phyloP scores from a whole-genome alignment of 1,140 invertebrate genomes.

The Drosophila jambulina region DNA sequence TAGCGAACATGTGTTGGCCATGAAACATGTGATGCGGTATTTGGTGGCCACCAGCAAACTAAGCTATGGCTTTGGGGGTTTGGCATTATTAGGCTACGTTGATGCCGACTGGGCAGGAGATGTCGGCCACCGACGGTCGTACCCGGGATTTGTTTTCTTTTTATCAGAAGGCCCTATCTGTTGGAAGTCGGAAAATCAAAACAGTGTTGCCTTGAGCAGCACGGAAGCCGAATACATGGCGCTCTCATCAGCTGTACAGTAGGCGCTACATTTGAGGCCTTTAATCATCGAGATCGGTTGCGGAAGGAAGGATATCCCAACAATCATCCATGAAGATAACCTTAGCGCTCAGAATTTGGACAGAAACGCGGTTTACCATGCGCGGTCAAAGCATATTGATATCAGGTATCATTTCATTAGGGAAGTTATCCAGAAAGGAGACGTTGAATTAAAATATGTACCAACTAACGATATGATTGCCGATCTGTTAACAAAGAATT shows the following conservation, averaged over 20 bases:
- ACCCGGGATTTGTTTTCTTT: constrained; percentile 40
- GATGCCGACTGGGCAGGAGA: no score
- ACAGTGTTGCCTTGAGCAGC: constrained; percentile 63
- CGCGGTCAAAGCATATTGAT: background rate
- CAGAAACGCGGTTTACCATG: background rate
- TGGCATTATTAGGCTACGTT: no score
- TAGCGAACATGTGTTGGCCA: background rate
- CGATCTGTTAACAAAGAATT: no score
- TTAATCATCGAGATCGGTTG: background rate
- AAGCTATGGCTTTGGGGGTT: background rate
- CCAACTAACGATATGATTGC: background rate
- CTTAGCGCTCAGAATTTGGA: background rate
- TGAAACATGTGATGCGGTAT: constrained; percentile 2
- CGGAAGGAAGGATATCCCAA: background rate
- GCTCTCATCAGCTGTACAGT: constrained; percentile 47
- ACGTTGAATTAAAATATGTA: background rate
- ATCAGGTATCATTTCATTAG: background rate
- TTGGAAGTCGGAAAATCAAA: constrained; percentile 80
- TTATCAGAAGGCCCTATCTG: constrained; percentile 47
- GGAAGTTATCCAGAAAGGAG: background rate
- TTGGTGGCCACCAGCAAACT: constrained; percentile 7
- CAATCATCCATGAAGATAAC: background rate
- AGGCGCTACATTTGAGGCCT: constrained; percentile 20
- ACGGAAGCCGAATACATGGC: constrained; percentile 81
- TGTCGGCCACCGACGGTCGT: no score